These are phyloP conservation scores for Emydoidea blandingii DNA, from an alignment of 2,797 vertebrate species.

Conservation along the genomic window DNA sequence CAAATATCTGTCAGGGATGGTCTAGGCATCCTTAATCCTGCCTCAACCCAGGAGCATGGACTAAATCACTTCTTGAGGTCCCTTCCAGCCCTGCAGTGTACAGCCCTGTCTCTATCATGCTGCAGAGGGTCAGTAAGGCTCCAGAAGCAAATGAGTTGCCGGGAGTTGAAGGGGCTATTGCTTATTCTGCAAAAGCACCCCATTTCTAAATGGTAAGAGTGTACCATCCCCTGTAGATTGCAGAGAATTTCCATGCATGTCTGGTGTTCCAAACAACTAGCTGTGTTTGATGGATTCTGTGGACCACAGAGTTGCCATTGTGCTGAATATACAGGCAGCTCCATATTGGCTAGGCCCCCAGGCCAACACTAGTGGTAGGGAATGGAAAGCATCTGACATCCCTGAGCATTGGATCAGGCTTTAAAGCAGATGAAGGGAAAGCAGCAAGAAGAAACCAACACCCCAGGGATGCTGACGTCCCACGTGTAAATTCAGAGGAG, in stretches of 20 bases:
- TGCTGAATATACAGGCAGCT: neutral
- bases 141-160: neutral
- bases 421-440: neutral
- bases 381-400: neutral
- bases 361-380: neutral
- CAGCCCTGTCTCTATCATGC: neutral
- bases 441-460: neutral
- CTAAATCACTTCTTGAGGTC: neutral
- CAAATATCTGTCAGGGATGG: neutral
- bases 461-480: neutral
- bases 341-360: neutral
- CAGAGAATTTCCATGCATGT: accelerated
- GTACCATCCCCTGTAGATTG: accelerated
- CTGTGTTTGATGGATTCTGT: neutral
- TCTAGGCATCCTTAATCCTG: neutral
- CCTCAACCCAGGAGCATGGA: neutral
- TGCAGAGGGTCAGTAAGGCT: neutral
- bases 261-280: accelerated
- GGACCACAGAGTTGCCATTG: neutral
- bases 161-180: neutral
- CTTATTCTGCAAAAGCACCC: neutral
- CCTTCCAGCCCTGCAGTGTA: neutral
- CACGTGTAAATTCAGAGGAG: neutral
- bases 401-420: neutral
- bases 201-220: neutral